Evolutionary conservation across 2,888 invertebrate species (phyloP).

Genomic region (Stenchaetothrips biformis): DNA sequence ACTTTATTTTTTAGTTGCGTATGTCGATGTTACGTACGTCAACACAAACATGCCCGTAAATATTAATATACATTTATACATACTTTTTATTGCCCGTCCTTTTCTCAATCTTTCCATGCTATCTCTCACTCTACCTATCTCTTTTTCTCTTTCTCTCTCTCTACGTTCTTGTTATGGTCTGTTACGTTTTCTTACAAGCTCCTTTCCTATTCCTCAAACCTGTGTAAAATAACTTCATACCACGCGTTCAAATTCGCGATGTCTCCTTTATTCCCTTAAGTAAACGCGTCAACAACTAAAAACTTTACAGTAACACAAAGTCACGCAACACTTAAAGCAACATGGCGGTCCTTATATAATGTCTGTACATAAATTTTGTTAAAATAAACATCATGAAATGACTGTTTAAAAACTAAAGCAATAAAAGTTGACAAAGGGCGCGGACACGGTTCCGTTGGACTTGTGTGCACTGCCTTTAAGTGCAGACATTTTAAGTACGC

Average conservation of each 20-base stretch:
- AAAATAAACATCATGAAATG: too few species aligned
- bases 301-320: too few species aligned
- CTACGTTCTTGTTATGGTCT: neutral
- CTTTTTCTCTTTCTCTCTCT: neutral
- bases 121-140: neutral
- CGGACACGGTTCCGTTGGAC: too few species aligned
- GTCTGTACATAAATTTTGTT: neutral
- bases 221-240: neutral
- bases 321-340: neutral
- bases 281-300: too few species aligned
- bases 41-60: neutral
- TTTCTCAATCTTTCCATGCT: neutral
- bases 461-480: too few species aligned
- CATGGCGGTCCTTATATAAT: neutral
- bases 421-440: too few species aligned
- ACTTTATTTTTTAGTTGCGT: neutral
- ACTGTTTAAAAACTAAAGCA: too few species aligned
- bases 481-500: too few species aligned
- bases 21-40: conserved; percentile 11
- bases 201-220: neutral
- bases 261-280: too few species aligned
- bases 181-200: neutral
- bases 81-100: neutral
- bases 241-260: too few species aligned
- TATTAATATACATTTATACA: neutral